Conservation (phyloP, 2,797 vertebrate species). For the Gobio occitaniae region DNA sequence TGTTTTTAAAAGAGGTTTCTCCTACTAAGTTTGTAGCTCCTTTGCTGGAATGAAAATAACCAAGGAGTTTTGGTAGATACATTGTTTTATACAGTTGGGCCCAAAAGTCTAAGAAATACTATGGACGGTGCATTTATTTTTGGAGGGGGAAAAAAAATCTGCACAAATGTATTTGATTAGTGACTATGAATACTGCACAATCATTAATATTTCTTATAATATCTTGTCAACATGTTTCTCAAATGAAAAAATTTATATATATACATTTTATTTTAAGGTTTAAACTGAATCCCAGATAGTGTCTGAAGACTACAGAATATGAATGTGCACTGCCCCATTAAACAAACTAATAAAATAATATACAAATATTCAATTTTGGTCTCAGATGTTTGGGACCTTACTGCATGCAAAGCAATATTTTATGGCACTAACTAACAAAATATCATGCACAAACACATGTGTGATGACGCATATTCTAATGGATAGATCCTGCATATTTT, state of each 20-base stretch:
- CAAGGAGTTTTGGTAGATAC: background rate
- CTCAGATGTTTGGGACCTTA: background rate
- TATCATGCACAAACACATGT: background rate
- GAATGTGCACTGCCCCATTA: background rate
- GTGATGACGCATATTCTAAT: background rate
- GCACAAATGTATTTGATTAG: background rate
- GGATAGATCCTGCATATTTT: background rate
- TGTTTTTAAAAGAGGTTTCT: slow-evolving; percentile 42
- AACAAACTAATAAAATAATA: background rate
- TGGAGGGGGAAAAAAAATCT: background rate
- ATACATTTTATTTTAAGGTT: background rate
- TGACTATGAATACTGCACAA: background rate
- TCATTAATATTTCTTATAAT: background rate
- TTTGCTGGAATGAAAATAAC: slow-evolving; percentile 9
- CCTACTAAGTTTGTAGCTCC: slow-evolving; percentile 37
- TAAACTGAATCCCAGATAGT: background rate
- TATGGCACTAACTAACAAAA: background rate
- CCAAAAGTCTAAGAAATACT: slow-evolving; percentile 6
- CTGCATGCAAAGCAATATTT: background rate
- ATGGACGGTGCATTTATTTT: background rate
- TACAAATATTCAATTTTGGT: background rate
- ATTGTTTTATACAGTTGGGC: background rate
- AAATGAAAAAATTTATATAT: background rate
- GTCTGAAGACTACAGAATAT: background rate
- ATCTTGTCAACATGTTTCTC: background rate